phyloP scores from a whole-genome alignment of 2,888 invertebrate species.

The Ophion ventricosus region DNA sequence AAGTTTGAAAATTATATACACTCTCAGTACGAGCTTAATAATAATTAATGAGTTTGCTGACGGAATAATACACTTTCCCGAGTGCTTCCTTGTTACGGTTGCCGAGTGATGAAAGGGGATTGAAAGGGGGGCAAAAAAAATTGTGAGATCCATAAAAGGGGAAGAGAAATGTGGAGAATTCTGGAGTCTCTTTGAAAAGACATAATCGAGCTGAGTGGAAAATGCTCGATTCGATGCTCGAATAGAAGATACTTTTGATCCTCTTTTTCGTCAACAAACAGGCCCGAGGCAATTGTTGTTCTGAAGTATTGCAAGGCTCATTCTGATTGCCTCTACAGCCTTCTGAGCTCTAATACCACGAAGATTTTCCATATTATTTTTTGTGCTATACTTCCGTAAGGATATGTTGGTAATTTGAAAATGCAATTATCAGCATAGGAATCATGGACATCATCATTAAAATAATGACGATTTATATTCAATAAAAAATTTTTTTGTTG shows the following conservation, averaged over 20 bases:
- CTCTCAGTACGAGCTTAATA: neutral
- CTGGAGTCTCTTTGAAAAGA: neutral
- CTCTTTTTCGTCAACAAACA: neutral
- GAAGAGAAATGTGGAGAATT: neutral
- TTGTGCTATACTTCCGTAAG: too few species aligned
- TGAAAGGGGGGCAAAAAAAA: neutral
- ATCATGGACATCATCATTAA: too few species aligned
- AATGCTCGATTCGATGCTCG: neutral
- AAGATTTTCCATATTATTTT: too few species aligned
- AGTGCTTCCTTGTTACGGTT: conserved; percentile 12
- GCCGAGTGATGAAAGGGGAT: neutral
- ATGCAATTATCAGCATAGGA: too few species aligned
- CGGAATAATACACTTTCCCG: neutral
- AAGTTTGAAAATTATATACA: neutral
- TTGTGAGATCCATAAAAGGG: neutral
- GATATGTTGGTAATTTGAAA: too few species aligned
- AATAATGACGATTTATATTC: too few species aligned
- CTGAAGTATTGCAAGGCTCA: too few species aligned
- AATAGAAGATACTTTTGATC: neutral
- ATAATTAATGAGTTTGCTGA: conserved; percentile 17
- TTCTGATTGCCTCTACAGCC: too few species aligned
- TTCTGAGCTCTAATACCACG: too few species aligned
- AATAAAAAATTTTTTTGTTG: too few species aligned
- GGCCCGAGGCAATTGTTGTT: neutral
- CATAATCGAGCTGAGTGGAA: neutral